phyloP scores from a whole-genome alignment of 2,888 invertebrate species.

The Erebia epiphron region DNA sequence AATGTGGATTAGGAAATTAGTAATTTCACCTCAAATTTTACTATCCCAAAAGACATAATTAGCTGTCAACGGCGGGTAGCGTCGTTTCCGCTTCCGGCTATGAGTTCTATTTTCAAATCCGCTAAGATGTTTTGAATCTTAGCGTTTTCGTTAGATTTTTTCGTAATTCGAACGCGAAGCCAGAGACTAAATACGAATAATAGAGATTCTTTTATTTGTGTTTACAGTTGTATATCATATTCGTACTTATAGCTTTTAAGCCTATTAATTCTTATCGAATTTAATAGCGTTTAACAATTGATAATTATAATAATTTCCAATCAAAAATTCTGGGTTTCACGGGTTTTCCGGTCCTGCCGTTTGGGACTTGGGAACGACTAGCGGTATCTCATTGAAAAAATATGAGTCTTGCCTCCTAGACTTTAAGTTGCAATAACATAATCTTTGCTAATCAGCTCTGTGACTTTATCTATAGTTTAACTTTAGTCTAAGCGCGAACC shows the following conservation, averaged over 20 bases:
- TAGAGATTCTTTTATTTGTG: not conserved
- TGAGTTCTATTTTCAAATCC: constrained; percentile 78
- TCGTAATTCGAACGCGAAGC: constrained; percentile 10
- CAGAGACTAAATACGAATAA: not conserved
- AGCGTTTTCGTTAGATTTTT: constrained; percentile 40
- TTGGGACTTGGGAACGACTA: no score
- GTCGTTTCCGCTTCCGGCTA: constrained; percentile 78
- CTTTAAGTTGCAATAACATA: no score
- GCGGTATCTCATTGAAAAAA: no score
- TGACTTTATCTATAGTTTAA: constrained; percentile 1
- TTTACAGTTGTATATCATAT: no score
- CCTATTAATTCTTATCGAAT: no score
- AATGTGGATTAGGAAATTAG: constrained; percentile 76
- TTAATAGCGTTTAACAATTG: no score
- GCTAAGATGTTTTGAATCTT: constrained; percentile 55
- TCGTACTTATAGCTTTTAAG: no score
- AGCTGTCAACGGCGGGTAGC: constrained; percentile 76
- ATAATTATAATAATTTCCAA: no score
- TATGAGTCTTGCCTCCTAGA: no score
- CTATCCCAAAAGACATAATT: constrained; percentile 71
- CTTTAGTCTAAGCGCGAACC: constrained; percentile 36
- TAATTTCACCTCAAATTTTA: not conserved
- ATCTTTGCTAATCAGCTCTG: no score
- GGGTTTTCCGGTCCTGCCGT: no score
- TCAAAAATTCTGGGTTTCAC: no score